Base-by-base conservation (phyloP, 1,140 invertebrate genomes). In the Cotesia chilonis region DNA sequence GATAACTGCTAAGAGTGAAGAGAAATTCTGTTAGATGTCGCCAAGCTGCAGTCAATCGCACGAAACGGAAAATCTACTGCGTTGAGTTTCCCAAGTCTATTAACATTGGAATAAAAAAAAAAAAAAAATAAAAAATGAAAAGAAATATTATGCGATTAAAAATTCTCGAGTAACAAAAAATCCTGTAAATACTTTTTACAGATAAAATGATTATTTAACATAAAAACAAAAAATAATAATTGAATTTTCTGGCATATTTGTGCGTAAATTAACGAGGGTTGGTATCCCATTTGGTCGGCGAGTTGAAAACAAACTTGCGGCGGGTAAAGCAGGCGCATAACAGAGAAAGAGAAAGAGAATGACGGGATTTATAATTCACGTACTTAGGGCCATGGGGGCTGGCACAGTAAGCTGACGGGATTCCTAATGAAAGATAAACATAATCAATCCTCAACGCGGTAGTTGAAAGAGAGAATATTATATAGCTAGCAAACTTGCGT, bases 361-460 rank as follows among this genome's bases (percentile, higher is more conserved):
- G 68, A n/a, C 65, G 38, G 41, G 75, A 84, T 84, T 82, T 80
- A 86, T 86, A 84, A 85, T 84, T 85, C 78, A 85, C 73, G 70
- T 69, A 71, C 75, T 78, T 80, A 78, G 74, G 74, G 73, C 68
- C 73, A 70, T 59, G 52, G 17, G 73, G 76, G 78, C 75, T 12
- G 28, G 66, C 54, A 57, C 12, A 68, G 66, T 52, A 68, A 68
- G 66, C 66, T 73, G 74, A 68, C 59, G 77, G 75, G 77, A 78
- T 79, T 84, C 79, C 80, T 86, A 86, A 86, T 86, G 83, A 85
- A 86, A 86, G 82, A 83, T 85, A 85, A 86, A 86, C 84, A 86
- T 83, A 85, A 86, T 77, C 84, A 84, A 84, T 84, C 80, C 72
- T 81, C 70, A 60, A 47, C 72, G 71, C 67, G 74, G 9, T 12